phyloP scores from a whole-genome alignment of 2,888 invertebrate genomes.

The Sinotaia quadrata region DNA sequence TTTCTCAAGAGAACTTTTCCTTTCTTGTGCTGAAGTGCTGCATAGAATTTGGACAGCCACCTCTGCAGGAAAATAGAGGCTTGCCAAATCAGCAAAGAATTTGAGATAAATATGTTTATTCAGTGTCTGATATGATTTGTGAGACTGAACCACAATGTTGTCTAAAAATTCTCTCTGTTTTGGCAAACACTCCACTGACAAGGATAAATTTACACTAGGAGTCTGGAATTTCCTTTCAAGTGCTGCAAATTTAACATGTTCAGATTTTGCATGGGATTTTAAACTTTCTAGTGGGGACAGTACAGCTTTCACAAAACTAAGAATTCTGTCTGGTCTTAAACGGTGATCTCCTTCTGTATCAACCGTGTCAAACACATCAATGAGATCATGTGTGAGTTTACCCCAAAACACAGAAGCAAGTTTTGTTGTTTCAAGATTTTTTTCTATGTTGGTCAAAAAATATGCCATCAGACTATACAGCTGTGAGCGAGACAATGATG shows the following conservation, averaged over 20 bases:
- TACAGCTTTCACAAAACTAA: conserved; percentile 10
- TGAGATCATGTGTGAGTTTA: neutral
- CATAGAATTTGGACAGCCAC: neutral
- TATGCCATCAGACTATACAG: conserved; percentile 49
- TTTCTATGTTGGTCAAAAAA: conserved; percentile 23
- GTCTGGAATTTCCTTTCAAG: conserved; percentile 31
- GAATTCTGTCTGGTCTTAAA: conserved; percentile 17
- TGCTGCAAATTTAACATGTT: conserved; percentile 32
- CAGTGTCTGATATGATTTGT: conserved; percentile 6
- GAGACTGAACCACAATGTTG: conserved; percentile 11
- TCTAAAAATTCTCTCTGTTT: conserved; percentile 3
- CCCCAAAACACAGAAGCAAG: conserved; percentile 14
- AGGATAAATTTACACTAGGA: neutral
- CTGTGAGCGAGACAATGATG: conserved; percentile 53
- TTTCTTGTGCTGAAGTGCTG: too few relatives aligned
- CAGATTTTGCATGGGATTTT: neutral
- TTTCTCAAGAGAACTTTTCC: neutral
- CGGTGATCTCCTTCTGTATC: neutral
- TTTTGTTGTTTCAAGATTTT: neutral
- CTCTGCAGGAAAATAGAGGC: conserved; percentile 17
- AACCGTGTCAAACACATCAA: neutral
- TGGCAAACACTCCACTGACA: neutral
- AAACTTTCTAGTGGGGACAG: neutral
- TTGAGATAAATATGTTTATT: conserved; percentile 4
- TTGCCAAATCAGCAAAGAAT: conserved; percentile 15